Conservation (phyloP, 2,113 vertebrate genomes). For the Pyxicephalus adspersus region DNA sequence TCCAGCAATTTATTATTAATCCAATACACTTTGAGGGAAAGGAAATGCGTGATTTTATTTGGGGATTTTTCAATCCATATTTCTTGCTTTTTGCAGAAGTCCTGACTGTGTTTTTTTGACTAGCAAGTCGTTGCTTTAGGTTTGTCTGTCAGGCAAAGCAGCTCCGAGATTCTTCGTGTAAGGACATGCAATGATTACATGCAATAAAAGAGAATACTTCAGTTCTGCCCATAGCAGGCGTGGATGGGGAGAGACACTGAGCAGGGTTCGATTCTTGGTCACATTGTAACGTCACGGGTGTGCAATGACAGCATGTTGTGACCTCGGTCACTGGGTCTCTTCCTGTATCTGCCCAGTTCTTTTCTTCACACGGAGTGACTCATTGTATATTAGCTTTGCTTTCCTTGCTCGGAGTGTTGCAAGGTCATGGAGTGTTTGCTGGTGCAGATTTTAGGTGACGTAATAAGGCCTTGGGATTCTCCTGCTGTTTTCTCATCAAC, state of each 20-base stretch:
- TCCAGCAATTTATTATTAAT: too few species aligned
- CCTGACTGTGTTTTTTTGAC: background rate
- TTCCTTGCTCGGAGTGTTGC: background rate
- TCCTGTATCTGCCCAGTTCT: background rate
- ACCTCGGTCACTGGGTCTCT: slow-evolving; percentile 5
- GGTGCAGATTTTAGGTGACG: too few species aligned
- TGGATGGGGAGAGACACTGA: too few species aligned
- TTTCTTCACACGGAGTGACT: background rate
- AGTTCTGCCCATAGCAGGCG: too few species aligned
- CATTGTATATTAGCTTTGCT: background rate
- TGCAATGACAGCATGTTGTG: background rate
- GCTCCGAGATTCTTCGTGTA: background rate
- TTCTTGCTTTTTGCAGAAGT: too few species aligned
- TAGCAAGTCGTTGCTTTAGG: background rate
- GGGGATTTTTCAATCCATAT: too few species aligned
- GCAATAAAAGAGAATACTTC: background rate
- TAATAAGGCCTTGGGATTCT: too few species aligned
- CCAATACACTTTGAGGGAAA: too few species aligned
- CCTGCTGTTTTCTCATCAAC: too few species aligned
- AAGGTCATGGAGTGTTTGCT: too few species aligned
- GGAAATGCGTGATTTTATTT: too few species aligned
- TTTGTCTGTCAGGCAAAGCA: background rate
- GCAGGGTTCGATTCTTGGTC: too few species aligned
- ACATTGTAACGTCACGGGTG: background rate
- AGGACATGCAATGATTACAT: background rate